Evolutionary conservation across 2,888 invertebrate species (phyloP), one percentile per base, ranked within the genome.

Genomic region (Mesorhabditis belari): DNA sequence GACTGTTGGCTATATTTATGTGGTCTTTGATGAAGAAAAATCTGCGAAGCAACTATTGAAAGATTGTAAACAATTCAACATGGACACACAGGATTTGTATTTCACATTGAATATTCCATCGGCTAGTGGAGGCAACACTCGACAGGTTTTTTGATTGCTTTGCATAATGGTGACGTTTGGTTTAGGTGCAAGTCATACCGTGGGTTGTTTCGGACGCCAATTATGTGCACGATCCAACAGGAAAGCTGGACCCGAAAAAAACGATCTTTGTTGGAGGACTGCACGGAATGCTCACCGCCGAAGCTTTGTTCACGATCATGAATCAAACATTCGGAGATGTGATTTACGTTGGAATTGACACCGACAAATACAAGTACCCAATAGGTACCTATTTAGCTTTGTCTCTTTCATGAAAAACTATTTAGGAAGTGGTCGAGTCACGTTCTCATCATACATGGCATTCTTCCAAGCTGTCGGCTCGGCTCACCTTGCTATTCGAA

Each of bases 281-380:
- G 57, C 89, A 89, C 79, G 96, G 96, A 62, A 91, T 94, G 90
- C 86, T 98, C 70, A 92, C 89, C 62, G 95, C 96, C 2, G 62
- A 59, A 12, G 65, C 70, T 24, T 63, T 73, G 17, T 70, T 64
- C 54, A 62, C 86, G 79, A 90, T 98, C 75, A 94, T 98, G 92
- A 89, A 94, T 82, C 92, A 95, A 80, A 86, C 96, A 55, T 98
- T 96, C 84, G 89, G 89, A 51, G 92, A 92, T 50, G 96, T 98
- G 57, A 88, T 95, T 25, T 95, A 94, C 83, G 92, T 94, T 65
- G 95, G 72, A 35, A 67, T 78, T 51, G 77, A 78, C 83, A 92
- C 94, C 0, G 95, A 96, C 83, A 94, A 94, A 83, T 88, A 90
- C 85, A 96, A 94, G 82, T 98, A 98, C 83, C 84, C 96, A 3